Evolutionary conservation across 2,113 vertebrate genomes (phyloP), one percentile per base, ranked within the genome.

Genomic region (Pseudorasbora parva): DNA sequence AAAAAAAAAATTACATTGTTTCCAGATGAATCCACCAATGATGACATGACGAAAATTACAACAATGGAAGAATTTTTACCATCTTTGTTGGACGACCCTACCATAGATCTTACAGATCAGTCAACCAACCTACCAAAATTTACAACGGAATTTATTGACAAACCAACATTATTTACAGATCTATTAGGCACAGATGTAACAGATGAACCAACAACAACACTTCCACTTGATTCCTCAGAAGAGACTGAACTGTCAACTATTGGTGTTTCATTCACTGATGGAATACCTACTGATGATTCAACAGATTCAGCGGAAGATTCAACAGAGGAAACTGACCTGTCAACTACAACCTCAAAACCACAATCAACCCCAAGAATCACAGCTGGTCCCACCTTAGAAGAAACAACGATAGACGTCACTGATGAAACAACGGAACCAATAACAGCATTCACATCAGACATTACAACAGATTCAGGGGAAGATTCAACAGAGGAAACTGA

Each of bases 401-500:
- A n/a, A 57, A n/a, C 8, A 57, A n/a, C 54, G 2, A 15, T n/a
- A 9, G 19, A 57, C 19, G 8, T 57, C 19, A 57, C 54, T 57
- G 56, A 57, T 10, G 8, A 9, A 11, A 60, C 57, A 14, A 4
- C 11, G 11, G 9, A 25, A 60, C 23, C 23, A 0, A 60, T 25
- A 25, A 60, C 57, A 25, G 0, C 57, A 60, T 25, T 25, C 5
- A 1, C 49, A 0, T 6, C 14, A 2, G 49, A 51, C 14, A 17
- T 51, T 25, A 60, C 57, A 60, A 25, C 11, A 5, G 57, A 60
- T 33, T 68, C 27, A 19, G 64, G 23, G 21, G 69, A 45, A 43
- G 41, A 72, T 72, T 72, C 37, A 45, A 72, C 69, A 14, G 69
- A 72, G 2, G 69, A 72, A n/a, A 14, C 69, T 43, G 69, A 72